Evolutionary conservation across 1,140 invertebrate species (phyloP).

Genomic region (Anadara kagoshimensis): DNA sequence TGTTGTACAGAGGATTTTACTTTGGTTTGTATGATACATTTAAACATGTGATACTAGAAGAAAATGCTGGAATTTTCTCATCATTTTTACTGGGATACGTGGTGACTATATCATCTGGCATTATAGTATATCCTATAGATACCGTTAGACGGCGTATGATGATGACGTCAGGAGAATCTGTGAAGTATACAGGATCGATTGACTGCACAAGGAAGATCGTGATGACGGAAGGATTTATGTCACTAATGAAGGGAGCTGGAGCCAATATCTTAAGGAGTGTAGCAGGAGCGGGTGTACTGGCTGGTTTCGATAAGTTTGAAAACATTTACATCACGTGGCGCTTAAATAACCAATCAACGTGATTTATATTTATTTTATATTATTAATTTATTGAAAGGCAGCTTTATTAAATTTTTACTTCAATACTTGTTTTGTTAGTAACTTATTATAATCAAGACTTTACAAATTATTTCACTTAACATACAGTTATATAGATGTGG

Average conservation of each 20-base stretch:
- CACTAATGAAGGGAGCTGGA: slow-evolving; percentile 78
- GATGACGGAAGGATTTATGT: slow-evolving; percentile 77
- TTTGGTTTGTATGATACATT: slow-evolving; percentile 97
- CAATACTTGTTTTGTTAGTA: too few relatives aligned
- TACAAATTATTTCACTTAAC: too few relatives aligned
- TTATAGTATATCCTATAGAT: slow-evolving; percentile 95
- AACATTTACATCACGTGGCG: slow-evolving; percentile 7
- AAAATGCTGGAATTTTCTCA: slow-evolving; percentile 87
- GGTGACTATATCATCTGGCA: slow-evolving; percentile 90
- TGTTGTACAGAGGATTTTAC: slow-evolving; percentile 86
- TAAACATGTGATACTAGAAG: slow-evolving; percentile 86
- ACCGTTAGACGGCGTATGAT: slow-evolving; percentile 95
- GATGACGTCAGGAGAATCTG: slow-evolving; percentile 78
- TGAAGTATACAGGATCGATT: slow-evolving; percentile 78
- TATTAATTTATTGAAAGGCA: too few relatives aligned
- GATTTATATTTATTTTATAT: too few relatives aligned
- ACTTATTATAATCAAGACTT: too few relatives aligned
- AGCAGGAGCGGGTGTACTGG: slow-evolving; percentile 74
- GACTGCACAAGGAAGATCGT: slow-evolving; percentile 77
- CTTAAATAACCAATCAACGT: not conserved
- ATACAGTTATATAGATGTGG: too few relatives aligned
- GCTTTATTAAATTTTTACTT: too few relatives aligned
- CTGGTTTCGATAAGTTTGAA: slow-evolving; percentile 76
- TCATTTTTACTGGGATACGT: slow-evolving; percentile 88
- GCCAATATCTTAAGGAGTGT: slow-evolving; percentile 76